phyloP scores from a whole-genome alignment of 1,140 invertebrate genomes.

The Epicauta chinensis region DNA sequence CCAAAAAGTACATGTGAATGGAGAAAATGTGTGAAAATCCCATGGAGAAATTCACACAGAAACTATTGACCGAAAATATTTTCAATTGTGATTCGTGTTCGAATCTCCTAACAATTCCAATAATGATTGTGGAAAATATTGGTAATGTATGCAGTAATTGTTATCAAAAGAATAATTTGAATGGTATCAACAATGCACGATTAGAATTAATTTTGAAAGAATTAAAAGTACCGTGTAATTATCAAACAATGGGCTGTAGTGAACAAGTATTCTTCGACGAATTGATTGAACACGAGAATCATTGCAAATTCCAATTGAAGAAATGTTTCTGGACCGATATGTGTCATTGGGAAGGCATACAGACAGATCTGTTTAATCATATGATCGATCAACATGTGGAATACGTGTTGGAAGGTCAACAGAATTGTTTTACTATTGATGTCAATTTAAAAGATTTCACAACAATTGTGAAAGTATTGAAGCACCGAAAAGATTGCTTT shows the following conservation, averaged over 20 bases:
- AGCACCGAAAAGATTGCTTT: conserved; percentile 21
- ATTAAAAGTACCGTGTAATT: conserved; percentile 17
- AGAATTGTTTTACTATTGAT: conserved; percentile 23
- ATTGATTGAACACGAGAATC: conserved; percentile 23
- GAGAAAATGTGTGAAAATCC: conserved; percentile 2
- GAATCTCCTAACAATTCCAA: conserved; percentile 1
- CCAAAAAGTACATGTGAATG: no score
- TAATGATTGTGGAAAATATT: conserved; percentile 3
- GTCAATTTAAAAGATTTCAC: conserved; percentile 1
- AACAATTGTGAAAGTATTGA: conserved; percentile 14
- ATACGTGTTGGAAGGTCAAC: conserved; percentile 24
- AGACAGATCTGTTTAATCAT: conserved; percentile 23
- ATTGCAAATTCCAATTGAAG: conserved; percentile 21
- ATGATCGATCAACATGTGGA: conserved; percentile 26
- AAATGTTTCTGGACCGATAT: conserved; percentile 17
- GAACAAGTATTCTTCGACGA: conserved; percentile 15
- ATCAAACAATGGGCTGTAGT: conserved; percentile 22
- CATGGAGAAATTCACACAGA: conserved; percentile 3
- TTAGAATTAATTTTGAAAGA: conserved; percentile 12
- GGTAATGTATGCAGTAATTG: conserved; percentile 4
- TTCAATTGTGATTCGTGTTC: conserved; percentile 5
- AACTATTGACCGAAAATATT: conserved; percentile 2
- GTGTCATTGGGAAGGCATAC: conserved; percentile 26
- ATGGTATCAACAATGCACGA: conserved; percentile 6
- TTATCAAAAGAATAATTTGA: conserved; percentile 1